Base-by-base conservation (phyloP, 1,140 invertebrate species). In the Alviniconcha marisindica region DNA sequence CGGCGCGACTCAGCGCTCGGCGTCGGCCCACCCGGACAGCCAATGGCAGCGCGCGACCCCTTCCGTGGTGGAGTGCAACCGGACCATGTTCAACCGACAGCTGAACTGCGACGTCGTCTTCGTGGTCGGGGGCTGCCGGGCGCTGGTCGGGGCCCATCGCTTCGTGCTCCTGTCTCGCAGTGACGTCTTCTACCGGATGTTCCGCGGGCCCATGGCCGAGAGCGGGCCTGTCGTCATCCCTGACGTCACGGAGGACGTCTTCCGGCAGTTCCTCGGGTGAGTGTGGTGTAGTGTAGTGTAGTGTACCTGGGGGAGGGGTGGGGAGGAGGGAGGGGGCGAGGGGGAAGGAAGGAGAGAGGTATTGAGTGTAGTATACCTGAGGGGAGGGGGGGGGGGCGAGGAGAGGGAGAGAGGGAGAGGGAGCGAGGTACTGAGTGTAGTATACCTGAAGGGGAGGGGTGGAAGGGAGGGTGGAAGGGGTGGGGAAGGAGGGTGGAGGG, bases 181-280 rank as follows among this genome's bases (percentile, higher is more conserved):
- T 81, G 85, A 85, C 31, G 89, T 90, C n/a, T 88, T 90, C 73
- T 86, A 83, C 73, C 87, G 86, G 7, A 90, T 90, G 89, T 83
- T 90, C 42, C 82, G 81, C 54, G 89, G 89, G 81, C 83, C 86
- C 38, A 74, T 90, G 82, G 86, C 86, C 18, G 82, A 83, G 44
- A 82, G 80, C 5, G 82, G 83, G 12, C 83, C 83, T 18, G 85
- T 90, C 33, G 42, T 69, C 15, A 86, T 90, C 33, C 86, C 87
- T 0, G 89, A 90, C 76, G 86, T 90, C 14, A 85, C 86, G 10
- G 71, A 80, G 33, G 84, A 88, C n/a, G 84, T 84, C 12, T 90
- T 90, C 63, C 81, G 84, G 66, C 78, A 79, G n/a, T 82, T 90
- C 63, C 33, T 90, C 48, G 83, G 86, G 89, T 90, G 87, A 87